A percentile compares a stretch with the other conserved stretches of the same genome.
These are phyloP conservation scores for Popillia japonica DNA, from an alignment of 1,140 invertebrate genomes.

Conservation along the genomic window DNA sequence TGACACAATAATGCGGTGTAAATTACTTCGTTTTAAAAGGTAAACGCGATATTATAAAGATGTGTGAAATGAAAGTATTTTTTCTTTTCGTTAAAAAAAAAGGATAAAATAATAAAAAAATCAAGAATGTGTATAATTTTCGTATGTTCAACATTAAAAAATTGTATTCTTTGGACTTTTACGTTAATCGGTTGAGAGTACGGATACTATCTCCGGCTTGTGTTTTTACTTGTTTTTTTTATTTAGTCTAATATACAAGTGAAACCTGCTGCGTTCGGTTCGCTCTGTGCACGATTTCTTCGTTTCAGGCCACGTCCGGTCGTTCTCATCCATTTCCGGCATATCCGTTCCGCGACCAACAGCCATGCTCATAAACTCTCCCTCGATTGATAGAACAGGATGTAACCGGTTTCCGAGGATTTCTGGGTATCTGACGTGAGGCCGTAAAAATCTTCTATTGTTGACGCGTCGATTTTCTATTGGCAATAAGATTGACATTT, in stretches of 20 bases:
- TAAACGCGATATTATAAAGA: not conserved
- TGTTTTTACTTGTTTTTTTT: constrained; percentile 14
- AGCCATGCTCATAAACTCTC: constrained; percentile 67
- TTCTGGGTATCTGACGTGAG: constrained; percentile 98
- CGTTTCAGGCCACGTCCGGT: constrained; percentile 36
- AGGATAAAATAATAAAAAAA: not conserved
- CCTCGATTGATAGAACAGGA: constrained; percentile 98
- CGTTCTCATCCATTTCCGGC: constrained; percentile 1
- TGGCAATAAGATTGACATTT: constrained; percentile 58
- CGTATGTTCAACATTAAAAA: constrained; percentile 36
- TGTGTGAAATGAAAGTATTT: constrained; percentile 26
- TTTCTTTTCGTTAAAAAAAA: not conserved
- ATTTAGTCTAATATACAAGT: constrained; percentile 34
- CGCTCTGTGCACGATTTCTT: constrained; percentile 36
- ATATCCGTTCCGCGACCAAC: not conserved
- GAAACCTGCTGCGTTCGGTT: constrained; percentile 34
- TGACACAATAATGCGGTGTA: not conserved
- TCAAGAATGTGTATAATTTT: constrained; percentile 22
- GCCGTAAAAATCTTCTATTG: constrained; percentile 99
- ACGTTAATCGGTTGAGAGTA: constrained; percentile 37
- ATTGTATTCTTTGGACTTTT: constrained; percentile 36
- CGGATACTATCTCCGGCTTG: constrained; percentile 23
- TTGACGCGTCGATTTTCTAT: constrained; percentile 97
- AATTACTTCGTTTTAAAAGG: not conserved
- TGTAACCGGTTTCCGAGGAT: constrained; percentile 99